A percentile compares a stretch with the other conserved stretches of the same genome.
Conservation (phyloP, 1,140 invertebrate species). For the Liolophura sinensis region DNA sequence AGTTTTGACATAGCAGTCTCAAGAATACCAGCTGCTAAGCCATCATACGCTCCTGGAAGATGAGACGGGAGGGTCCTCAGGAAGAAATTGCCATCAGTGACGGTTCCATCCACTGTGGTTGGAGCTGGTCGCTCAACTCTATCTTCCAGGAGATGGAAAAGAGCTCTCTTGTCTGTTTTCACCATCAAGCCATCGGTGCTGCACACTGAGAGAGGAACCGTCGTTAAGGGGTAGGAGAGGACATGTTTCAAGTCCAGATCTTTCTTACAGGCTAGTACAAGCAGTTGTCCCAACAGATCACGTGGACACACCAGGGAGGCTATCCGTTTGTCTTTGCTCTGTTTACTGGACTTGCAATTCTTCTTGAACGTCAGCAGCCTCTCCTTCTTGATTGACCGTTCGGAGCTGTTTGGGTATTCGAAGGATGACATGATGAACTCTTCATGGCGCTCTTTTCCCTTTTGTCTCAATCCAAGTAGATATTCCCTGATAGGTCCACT, state of each 20-base stretch:
- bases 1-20: no score
- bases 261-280: no score
- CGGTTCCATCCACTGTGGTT: not conserved
- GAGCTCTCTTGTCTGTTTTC: constrained; percentile 2
- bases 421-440: constrained; percentile 10
- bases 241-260: constrained; percentile 10
- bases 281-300: no score
- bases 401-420: constrained; percentile 8
- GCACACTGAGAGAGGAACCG: constrained; percentile 7
- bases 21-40: constrained; percentile 6
- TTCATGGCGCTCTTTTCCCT: constrained; percentile 9
- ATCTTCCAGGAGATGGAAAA: no score
- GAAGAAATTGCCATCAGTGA: constrained; percentile 9
- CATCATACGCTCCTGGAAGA: constrained; percentile 3
- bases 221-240: constrained; percentile 7
- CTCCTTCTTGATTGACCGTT: constrained; percentile 4
- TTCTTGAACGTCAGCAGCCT: constrained; percentile 9
- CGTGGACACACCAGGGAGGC: no score
- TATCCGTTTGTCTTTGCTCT: constrained; percentile 4
- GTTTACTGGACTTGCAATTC: not conserved
- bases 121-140: no score
- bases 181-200: constrained; percentile 3
- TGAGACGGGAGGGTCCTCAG: not conserved
- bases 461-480: constrained; percentile 2
- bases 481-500: not conserved